Conservation (phyloP, 2,113 vertebrate genomes). For the Paedocypris sp. region DNA sequence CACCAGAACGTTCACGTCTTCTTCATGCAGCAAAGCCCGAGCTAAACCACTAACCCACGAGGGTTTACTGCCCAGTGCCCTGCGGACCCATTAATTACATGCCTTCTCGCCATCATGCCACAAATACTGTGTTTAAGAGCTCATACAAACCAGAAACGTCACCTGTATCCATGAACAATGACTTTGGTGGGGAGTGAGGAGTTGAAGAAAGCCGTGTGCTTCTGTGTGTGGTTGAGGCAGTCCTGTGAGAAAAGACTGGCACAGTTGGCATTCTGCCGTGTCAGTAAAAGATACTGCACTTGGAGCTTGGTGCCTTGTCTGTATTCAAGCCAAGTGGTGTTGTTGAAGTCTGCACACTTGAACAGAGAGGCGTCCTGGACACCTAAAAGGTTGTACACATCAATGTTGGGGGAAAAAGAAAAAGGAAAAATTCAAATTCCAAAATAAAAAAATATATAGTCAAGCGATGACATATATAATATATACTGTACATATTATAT, state of each 20-base stretch:
- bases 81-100: conserved; percentile 41
- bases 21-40: conserved; percentile 53
- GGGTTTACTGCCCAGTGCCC: conserved; percentile 76
- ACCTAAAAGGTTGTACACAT: conserved; percentile 25
- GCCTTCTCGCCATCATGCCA: no score
- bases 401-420: no score
- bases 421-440: no score
- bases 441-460: no score
- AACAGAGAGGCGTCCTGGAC: not conserved
- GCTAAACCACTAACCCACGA: conserved; percentile 75
- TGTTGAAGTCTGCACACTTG: conserved; percentile 54
- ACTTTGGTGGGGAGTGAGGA: conserved; percentile 70
- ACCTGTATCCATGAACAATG: conserved; percentile 94
- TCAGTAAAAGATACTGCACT: conserved; percentile 77
- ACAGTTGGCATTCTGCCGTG: conserved; percentile 59
- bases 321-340: conserved; percentile 44
- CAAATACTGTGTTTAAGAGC: not conserved
- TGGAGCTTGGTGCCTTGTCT: conserved; percentile 52
- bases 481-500: no score
- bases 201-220: conserved; percentile 63
- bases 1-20: conserved; percentile 70
- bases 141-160: conserved; percentile 16
- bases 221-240: conserved; percentile 40
- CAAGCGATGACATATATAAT: no score
- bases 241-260: conserved; percentile 56